Conservation (phyloP, 2,113 vertebrate species). For the Sardina pilchardus region DNA sequence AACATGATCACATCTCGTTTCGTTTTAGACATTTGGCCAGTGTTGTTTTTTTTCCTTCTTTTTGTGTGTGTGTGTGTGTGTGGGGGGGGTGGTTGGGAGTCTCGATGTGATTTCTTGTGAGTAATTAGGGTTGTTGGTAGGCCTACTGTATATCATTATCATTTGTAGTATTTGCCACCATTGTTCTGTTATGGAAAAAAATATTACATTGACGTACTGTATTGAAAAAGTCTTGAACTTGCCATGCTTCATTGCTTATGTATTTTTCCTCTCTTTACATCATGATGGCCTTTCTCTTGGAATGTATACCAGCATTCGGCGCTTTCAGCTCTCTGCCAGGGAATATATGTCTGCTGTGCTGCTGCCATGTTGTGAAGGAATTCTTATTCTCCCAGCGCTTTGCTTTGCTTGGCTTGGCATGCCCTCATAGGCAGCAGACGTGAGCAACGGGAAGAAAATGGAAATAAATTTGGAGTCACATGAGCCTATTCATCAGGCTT, state of each 20-base stretch:
- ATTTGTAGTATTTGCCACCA: not conserved
- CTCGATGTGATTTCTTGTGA: not conserved
- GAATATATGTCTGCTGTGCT: not conserved
- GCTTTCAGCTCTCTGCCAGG: not conserved
- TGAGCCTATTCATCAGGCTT: not conserved
- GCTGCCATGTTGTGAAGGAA: slow-evolving; percentile 4
- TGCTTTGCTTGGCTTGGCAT: slow-evolving; percentile 5
- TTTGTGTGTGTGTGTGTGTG: too few relatives aligned
- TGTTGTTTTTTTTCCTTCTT: not conserved
- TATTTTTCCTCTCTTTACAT: not conserved
- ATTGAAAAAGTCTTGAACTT: not conserved
- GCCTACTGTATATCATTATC: not conserved
- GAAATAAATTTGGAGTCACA: not conserved
- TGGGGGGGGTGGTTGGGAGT: not conserved
- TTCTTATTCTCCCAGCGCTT: not conserved
- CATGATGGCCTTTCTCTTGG: not conserved
- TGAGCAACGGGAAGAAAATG: not conserved
- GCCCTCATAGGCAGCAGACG: not conserved
- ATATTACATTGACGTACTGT: not conserved
- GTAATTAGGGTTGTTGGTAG: not conserved
- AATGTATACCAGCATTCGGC: not conserved
- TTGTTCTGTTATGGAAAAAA: not conserved
- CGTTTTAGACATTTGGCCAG: not conserved
- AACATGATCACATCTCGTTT: not conserved
- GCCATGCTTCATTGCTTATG: not conserved